These are phyloP conservation scores for Hedychridium roseum DNA, from an alignment of 2,888 invertebrate species.

Conservation along the genomic window DNA sequence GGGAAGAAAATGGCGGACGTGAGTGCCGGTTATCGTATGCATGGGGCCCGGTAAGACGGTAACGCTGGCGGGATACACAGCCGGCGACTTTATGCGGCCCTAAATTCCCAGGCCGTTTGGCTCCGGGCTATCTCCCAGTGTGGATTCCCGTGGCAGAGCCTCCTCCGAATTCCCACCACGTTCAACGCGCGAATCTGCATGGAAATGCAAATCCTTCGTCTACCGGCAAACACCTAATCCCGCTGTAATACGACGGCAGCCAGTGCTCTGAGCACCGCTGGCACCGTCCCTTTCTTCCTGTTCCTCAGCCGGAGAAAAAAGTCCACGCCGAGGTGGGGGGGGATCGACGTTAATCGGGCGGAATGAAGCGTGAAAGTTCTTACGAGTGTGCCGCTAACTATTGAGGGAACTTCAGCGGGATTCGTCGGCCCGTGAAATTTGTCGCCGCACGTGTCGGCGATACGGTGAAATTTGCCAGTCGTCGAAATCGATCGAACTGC, in stretches of 20 bases:
- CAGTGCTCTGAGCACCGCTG: too few relatives aligned
- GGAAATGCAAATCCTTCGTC: constrained; percentile 26
- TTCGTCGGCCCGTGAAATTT: too few relatives aligned
- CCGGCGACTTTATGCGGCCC: constrained; percentile 50
- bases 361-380: background rate
- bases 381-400: background rate
- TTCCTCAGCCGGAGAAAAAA: too few relatives aligned
- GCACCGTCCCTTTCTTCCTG: too few relatives aligned
- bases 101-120: constrained; percentile 53
- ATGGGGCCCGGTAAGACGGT: constrained; percentile 25
- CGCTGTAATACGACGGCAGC: too few relatives aligned
- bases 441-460: too few relatives aligned
- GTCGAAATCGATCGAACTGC: too few relatives aligned
- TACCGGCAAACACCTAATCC: constrained; percentile 24
- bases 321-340: too few relatives aligned
- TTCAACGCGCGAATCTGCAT: constrained; percentile 30
- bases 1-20: constrained; percentile 12
- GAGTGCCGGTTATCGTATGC: constrained; percentile 41
- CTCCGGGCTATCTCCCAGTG: constrained; percentile 18
- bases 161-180: constrained; percentile 24
- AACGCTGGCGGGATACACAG: constrained; percentile 23
- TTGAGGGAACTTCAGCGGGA: background rate
- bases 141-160: constrained; percentile 15
- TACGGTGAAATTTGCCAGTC: too few relatives aligned
- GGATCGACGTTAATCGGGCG: background rate